Evolutionary conservation across 2,113 vertebrate genomes (phyloP), one percentile per base, ranked within the genome.

Genomic region (Nyctereutes procyonoides): DNA sequence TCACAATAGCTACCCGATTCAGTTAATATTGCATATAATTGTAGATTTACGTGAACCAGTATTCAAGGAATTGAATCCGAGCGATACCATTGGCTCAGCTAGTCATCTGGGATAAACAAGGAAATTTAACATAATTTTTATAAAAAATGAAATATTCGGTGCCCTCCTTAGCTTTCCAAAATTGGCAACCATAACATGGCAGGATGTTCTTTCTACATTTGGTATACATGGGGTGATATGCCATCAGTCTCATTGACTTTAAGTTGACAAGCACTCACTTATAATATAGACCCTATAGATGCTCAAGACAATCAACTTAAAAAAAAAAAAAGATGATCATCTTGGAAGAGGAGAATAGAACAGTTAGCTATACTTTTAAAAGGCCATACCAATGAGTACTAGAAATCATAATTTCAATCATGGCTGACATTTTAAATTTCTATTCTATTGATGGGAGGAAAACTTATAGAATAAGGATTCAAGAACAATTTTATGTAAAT

Each of bases 31-130:
- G 77, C 87, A 97, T 74, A 74, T 97, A 90, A 48, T 51, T 95
- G 71, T 86, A 2, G 90, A 98, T 95, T 97, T 98, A 98, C 48
- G 98, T 56, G 97, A 97, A 96, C 94, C 86, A 96, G 48, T 96
- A 93, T 83, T 92, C 90, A 96, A 97, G 86, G 90, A 93, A 94
- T 63, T 89, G 91, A 98, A 93, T 94, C 26, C 95, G 48, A 97
- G 95, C 92, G 74, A 98, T 84, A 97, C 35, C 74, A 83, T 97
- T 90, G 98, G 58, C 89, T 98, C 90, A 97, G 56, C 53, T 93
- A 92, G 92, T 91, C 83, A 87, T 79, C 92, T 94, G 92, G 98
- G 95, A 93, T 95, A 96, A 95, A 93, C 63, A 96, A 97, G 26
- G 0, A 95, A 95, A 96, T 89, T 69, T 3, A 55, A 80, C 83